Conservation (phyloP, 2,888 invertebrate genomes). For the Urechis unicinctus region DNA sequence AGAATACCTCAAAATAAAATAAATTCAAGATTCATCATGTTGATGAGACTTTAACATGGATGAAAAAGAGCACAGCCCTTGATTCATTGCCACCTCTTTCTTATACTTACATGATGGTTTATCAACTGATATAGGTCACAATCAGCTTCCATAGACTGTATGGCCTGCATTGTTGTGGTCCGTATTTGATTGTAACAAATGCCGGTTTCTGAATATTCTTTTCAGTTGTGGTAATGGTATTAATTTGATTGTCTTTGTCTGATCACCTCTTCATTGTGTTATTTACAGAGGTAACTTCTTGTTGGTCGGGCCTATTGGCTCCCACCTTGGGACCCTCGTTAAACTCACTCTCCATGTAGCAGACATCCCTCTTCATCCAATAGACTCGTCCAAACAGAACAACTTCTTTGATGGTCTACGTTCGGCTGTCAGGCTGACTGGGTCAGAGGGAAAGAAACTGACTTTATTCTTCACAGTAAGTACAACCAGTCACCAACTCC, state of each 20-base stretch:
- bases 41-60: too few relatives aligned
- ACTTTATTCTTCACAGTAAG: conserved; percentile 47
- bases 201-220: too few relatives aligned
- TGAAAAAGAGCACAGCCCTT: too few relatives aligned
- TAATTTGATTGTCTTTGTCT: neutral
- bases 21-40: too few relatives aligned
- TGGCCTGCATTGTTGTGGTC: too few relatives aligned
- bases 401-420: conserved; percentile 49
- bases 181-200: neutral
- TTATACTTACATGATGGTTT: too few relatives aligned
- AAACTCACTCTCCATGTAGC: conserved; percentile 47
- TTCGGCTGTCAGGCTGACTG: conserved; percentile 47
- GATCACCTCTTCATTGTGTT: neutral
- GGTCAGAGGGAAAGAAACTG: conserved; percentile 46
- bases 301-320: conserved; percentile 46
- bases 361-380: conserved; percentile 41
- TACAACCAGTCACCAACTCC: too few relatives aligned
- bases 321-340: conserved; percentile 45
- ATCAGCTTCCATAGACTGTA: too few relatives aligned
- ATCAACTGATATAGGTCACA: too few relatives aligned
- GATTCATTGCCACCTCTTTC: too few relatives aligned
- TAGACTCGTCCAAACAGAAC: conserved; percentile 45
- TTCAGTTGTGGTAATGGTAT: too few relatives aligned
- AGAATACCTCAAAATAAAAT: too few relatives aligned
- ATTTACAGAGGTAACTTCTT: conserved; percentile 46